Percentiles rank a stretch among this genome's conserved stretches.
phyloP scores from a whole-genome alignment of 1,140 invertebrate species.

The Drosophila cardini region DNA sequence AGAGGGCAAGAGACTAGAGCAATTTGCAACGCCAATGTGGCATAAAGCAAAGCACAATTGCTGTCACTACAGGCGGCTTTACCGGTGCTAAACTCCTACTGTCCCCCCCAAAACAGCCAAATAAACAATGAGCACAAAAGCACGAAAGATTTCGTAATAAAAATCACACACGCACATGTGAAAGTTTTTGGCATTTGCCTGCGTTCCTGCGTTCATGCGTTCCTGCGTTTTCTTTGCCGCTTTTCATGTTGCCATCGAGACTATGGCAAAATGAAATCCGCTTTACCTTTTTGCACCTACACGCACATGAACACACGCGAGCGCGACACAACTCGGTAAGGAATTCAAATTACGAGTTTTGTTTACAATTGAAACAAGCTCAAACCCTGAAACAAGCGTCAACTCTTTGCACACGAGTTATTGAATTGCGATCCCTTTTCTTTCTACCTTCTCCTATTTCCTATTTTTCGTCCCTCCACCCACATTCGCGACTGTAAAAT shows the following conservation, averaged over 20 bases:
- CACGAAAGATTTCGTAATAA: constrained; percentile 71
- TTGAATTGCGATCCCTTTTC: constrained; percentile 32
- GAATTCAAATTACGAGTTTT: constrained; percentile 78
- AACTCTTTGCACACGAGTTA: constrained; percentile 54
- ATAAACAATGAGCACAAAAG: constrained; percentile 69
- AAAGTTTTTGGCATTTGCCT: neutral
- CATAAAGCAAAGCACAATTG: constrained; percentile 42
- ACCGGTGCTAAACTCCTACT: constrained; percentile 33
- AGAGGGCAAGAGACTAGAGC: constrained; percentile 4
- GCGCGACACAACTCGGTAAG: constrained; percentile 36
- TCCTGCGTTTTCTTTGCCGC: constrained; percentile 32
- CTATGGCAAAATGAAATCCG: constrained; percentile 50
- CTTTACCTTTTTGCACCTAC: constrained; percentile 45
- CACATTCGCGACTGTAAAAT: constrained; percentile 40
- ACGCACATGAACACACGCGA: neutral
- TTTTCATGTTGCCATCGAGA: constrained; percentile 48
- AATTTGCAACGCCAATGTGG: constrained; percentile 13
- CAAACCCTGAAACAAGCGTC: constrained; percentile 18
- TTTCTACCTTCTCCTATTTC: neutral
- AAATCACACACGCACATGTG: constrained; percentile 41
- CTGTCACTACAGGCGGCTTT: constrained; percentile 50
- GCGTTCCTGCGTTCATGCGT: no score
- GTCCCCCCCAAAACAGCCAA: constrained; percentile 42
- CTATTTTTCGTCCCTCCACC: neutral
- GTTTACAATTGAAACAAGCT: constrained; percentile 58